Conservation (phyloP, 2,113 vertebrate species). For the Eretmodus cyanostictus region DNA sequence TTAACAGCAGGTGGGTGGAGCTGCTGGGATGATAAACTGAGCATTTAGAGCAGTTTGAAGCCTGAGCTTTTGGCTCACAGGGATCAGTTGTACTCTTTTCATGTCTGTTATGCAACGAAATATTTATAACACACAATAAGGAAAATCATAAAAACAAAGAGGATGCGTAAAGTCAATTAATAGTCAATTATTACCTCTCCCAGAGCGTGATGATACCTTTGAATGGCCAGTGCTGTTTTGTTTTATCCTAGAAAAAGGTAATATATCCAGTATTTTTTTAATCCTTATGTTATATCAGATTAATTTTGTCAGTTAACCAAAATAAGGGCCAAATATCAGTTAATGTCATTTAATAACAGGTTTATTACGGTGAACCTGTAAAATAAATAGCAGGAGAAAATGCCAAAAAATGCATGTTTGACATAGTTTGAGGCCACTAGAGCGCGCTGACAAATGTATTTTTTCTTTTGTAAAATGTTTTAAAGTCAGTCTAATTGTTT, state of each 20-base stretch:
- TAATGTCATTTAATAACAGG: accelerated
- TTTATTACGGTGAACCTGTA: accelerated
- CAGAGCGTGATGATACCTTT: background rate
- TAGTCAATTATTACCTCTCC: background rate
- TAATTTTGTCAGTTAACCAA: background rate
- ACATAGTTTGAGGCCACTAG: background rate
- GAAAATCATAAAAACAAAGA: background rate
- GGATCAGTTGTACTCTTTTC: background rate
- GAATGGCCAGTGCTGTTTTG: background rate
- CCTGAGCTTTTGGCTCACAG: background rate
- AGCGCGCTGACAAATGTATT: background rate
- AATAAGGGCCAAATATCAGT: background rate
- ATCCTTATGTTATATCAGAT: background rate
- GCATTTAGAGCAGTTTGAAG: background rate
- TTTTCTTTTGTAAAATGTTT: background rate
- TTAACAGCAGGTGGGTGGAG: background rate
- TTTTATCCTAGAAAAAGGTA: background rate
- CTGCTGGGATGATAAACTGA: background rate
- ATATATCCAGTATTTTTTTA: accelerated
- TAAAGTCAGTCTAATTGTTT: background rate
- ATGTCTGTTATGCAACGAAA: accelerated
- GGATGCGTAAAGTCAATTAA: background rate
- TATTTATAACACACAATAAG: background rate
- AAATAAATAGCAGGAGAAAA: background rate
- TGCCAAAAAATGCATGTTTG: background rate